Percentiles rank a stretch among this genome's conserved stretches.
These are phyloP conservation scores for Uloborus plumipes DNA, from an alignment of 2,888 invertebrate species.

Conservation along the genomic window DNA sequence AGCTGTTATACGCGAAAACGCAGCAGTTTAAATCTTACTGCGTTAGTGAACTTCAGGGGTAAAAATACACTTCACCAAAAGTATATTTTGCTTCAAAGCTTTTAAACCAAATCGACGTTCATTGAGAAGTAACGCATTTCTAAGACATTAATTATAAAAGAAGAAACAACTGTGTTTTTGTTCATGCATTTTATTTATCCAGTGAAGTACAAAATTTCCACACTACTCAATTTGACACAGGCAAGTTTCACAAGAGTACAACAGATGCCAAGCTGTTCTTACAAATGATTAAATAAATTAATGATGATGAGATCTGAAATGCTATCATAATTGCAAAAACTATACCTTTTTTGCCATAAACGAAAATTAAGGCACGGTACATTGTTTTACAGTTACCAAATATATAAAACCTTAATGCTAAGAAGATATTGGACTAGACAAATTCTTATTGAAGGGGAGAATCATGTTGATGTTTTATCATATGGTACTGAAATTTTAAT, in stretches of 20 bases:
- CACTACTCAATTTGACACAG: constrained; percentile 7
- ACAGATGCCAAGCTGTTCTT: not conserved
- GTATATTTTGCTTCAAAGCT: too few relatives aligned
- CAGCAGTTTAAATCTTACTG: too few relatives aligned
- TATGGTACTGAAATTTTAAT: not conserved
- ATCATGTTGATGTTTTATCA: too few relatives aligned
- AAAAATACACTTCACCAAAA: too few relatives aligned
- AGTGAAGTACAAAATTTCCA: constrained; percentile 34
- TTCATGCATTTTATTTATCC: constrained; percentile 46
- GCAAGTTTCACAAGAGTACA: not conserved
- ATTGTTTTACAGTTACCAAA: constrained; percentile 6
- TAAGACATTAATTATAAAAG: not conserved
- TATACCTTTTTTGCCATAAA: constrained; percentile 18
- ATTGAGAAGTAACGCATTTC: too few relatives aligned
- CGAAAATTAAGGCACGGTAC: constrained; percentile 46
- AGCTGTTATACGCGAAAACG: too few relatives aligned
- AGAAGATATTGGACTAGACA: not conserved
- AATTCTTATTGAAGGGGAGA: too few relatives aligned
- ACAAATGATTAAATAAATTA: too few relatives aligned
- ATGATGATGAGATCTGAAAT: too few relatives aligned
- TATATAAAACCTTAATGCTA: not conserved
- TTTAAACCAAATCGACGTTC: too few relatives aligned
- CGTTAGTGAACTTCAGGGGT: too few relatives aligned
- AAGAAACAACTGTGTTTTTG: not conserved
- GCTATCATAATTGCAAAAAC: constrained; percentile 3